Percentiles rank a stretch among this genome's conserved stretches.
Evolutionary conservation across 2,797 vertebrate genomes (phyloP).

Genomic region (Hipposideros larvatus): DNA sequence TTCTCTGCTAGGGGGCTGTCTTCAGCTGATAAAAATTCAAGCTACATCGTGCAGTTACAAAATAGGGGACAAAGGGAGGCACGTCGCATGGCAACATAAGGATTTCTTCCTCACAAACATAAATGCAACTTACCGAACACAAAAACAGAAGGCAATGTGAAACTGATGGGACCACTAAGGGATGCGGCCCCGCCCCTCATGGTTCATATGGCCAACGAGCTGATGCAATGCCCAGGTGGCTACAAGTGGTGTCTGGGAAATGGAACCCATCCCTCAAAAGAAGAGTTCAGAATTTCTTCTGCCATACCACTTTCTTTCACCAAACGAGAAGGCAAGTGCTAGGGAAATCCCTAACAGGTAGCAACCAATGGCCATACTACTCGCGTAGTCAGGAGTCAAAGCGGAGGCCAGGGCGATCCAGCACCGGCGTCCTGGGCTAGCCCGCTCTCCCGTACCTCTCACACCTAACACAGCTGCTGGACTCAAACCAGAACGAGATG

Average conservation of each 20-base stretch:
- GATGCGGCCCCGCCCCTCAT: neutral
- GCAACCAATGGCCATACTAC: neutral
- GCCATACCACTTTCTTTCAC: neutral
- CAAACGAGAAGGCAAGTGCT: neutral
- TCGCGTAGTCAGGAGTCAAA: neutral
- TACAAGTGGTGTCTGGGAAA: neutral
- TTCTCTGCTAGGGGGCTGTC: neutral
- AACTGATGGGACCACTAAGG: neutral
- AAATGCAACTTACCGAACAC: neutral
- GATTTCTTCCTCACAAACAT: neutral
- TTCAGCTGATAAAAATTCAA: slow-evolving; percentile 41
- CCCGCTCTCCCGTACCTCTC: neutral
- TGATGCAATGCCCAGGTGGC: neutral
- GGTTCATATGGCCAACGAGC: neutral
- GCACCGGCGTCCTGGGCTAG: neutral
- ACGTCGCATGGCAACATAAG: neutral
- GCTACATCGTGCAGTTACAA: neutral
- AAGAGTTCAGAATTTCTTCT: slow-evolving; percentile 21
- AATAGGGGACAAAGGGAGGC: neutral
- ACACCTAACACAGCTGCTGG: neutral
- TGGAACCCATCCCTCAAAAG: neutral
- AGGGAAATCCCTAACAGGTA: slow-evolving; percentile 36
- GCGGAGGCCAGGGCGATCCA: neutral
- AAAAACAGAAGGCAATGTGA: neutral
- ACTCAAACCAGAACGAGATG: slow-evolving; percentile 8